A percentile compares a stretch with the other conserved stretches of the same genome.
phyloP scores from a whole-genome alignment of 2,888 invertebrate genomes.

The Pteria penguin region DNA sequence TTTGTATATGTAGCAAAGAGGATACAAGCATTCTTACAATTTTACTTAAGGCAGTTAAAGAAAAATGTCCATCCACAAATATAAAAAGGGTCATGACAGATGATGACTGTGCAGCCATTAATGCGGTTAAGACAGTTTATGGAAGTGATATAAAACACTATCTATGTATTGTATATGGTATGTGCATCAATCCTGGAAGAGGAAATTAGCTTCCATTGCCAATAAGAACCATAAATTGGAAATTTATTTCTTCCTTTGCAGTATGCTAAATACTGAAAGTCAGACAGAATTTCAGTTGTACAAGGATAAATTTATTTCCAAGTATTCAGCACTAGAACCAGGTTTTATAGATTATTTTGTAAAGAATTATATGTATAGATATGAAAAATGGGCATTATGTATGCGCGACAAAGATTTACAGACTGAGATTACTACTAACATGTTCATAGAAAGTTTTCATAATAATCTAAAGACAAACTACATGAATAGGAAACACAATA shows the following conservation, averaged over 20 bases:
- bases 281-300: conserved; percentile 3
- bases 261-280: conserved; percentile 12
- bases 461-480: conserved; percentile 23
- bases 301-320: conserved; percentile 5
- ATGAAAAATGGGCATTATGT: conserved; percentile 26
- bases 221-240: not conserved
- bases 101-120: conserved; percentile 16
- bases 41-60: conserved; percentile 10
- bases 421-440: conserved; percentile 11
- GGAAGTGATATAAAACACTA: conserved; percentile 8
- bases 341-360: conserved; percentile 1
- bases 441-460: conserved; percentile 31
- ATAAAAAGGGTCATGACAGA: conserved; percentile 20
- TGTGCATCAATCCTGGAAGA: conserved; percentile 7
- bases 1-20: conserved; percentile 21
- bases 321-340: not conserved
- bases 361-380: not conserved
- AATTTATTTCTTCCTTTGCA: conserved; percentile 4
- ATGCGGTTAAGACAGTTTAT: conserved; percentile 11
- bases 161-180: conserved; percentile 27
- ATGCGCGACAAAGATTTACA: not conserved
- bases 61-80: not conserved
- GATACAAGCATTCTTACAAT: conserved; percentile 1
- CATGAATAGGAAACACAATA: conserved; percentile 12
- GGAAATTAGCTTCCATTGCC: not conserved